These are phyloP conservation scores for Belgica antarctica DNA, from an alignment of 2,888 invertebrate genomes.

Conservation along the genomic window DNA sequence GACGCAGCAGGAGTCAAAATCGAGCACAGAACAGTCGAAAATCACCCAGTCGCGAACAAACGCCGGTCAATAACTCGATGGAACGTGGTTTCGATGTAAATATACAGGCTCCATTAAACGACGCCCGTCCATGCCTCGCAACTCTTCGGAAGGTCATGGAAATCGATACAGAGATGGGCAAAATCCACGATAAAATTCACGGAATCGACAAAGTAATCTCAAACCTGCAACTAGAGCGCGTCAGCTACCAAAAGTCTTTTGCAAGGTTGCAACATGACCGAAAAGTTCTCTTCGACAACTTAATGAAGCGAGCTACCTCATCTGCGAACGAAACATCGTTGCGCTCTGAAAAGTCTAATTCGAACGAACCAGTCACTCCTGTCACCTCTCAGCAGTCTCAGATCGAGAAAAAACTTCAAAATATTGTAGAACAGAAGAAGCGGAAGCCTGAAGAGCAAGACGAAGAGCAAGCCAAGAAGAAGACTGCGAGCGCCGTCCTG, in stretches of 20 bases:
- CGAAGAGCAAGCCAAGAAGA: conserved; percentile 23
- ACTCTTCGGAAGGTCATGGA: conserved; percentile 23
- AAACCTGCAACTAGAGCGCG: conserved; percentile 35
- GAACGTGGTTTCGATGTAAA: conserved; percentile 2
- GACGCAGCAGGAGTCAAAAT: background rate
- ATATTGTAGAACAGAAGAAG: conserved; percentile 32
- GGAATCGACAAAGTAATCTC: conserved; percentile 43
- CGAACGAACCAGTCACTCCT: background rate
- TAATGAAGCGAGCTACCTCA: conserved; percentile 3
- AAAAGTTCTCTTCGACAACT: conserved; percentile 31
- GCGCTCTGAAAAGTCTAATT: background rate
- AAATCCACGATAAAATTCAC: conserved; percentile 31
- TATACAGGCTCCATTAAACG: background rate
- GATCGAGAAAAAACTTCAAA: conserved; percentile 18
- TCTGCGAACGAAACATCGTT: background rate
- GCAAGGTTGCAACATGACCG: conserved; percentile 27
- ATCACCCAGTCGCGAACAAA: conserved; percentile 20
- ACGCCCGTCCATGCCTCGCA: conserved; percentile 25
- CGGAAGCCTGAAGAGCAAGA: background rate
- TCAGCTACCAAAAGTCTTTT: conserved; percentile 24
- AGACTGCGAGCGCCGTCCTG: background rate
- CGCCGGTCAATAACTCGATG: conserved; percentile 9
- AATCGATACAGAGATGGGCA: conserved; percentile 1
- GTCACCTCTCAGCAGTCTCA: background rate
- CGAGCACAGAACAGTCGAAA: background rate